Percentiles rank a stretch among this genome's conserved stretches.
These are phyloP conservation scores for Rhingia rostrata DNA, from an alignment of 2,888 invertebrate species.

Conservation along the genomic window DNA sequence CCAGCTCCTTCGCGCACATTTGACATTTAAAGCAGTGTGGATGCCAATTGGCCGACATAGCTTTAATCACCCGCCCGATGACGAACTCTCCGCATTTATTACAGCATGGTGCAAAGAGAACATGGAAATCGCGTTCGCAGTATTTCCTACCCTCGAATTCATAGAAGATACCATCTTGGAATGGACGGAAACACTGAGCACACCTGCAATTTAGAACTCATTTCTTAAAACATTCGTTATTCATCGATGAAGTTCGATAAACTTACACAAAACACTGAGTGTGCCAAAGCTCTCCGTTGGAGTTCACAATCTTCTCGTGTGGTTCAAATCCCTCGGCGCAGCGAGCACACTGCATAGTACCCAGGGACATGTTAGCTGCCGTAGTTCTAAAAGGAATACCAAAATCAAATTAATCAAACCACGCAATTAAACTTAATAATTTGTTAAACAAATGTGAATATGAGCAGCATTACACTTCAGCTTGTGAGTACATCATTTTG, in stretches of 20 bases:
- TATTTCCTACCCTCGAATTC: conserved; percentile 99
- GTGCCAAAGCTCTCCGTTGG: conserved; percentile 99
- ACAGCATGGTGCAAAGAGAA: conserved; percentile 96
- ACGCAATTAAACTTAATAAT: neutral
- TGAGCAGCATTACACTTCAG: conserved; percentile 77
- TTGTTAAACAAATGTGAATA: conserved; percentile 46
- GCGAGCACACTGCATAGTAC: conserved; percentile 96
- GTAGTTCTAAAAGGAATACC: conserved; percentile 47
- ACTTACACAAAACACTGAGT: conserved; percentile 99
- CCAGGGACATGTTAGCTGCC: conserved; percentile 89
- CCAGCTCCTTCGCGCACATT: conserved; percentile 94
- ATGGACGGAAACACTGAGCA: conserved; percentile 99
- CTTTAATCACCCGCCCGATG: conserved; percentile 99
- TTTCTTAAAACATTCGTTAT: neutral
- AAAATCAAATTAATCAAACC: conserved; percentile 8
- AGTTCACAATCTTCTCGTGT: conserved; percentile 99
- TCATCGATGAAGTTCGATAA: conserved; percentile 11
- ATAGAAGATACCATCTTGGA: conserved; percentile 98
- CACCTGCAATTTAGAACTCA: conserved; percentile 86
- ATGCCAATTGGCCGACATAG: conserved; percentile 99
- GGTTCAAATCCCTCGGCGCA: conserved; percentile 98
- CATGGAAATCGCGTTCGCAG: conserved; percentile 99
- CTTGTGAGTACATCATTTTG: conserved; percentile 80
- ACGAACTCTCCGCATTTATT: conserved; percentile 96
- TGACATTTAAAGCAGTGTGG: conserved; percentile 98